These are phyloP conservation scores for Callopanchax toddi DNA, from an alignment of 2,113 vertebrate genomes.

Conservation along the genomic window DNA sequence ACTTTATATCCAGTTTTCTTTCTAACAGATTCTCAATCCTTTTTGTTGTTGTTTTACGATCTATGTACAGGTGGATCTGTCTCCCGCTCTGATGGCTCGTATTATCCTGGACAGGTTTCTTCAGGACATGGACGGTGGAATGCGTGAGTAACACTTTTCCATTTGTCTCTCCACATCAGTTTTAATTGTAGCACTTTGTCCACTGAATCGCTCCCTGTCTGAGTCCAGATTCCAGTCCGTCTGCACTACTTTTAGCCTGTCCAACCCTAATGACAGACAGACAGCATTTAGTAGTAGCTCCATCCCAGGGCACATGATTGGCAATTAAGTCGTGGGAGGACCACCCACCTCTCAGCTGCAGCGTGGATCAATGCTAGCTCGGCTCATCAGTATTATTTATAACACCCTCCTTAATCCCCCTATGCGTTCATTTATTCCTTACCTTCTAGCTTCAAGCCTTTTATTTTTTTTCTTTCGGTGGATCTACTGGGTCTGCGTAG, in stretches of 20 bases:
- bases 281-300: slow-evolving; percentile 74
- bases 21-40: slow-evolving; percentile 32
- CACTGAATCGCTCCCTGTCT: slow-evolving; percentile 54
- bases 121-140: slow-evolving; percentile 82
- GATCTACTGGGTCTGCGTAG: slow-evolving; percentile 27
- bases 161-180: slow-evolving; percentile 52
- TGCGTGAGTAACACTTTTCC: slow-evolving; percentile 83
- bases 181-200: slow-evolving; percentile 73
- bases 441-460: slow-evolving; percentile 24
- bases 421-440: slow-evolving; percentile 45
- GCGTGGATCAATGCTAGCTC: slow-evolving; percentile 79
- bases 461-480: slow-evolving; percentile 2
- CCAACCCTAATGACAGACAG: slow-evolving; percentile 74
- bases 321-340: slow-evolving; percentile 82
- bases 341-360: slow-evolving; percentile 82
- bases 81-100: slow-evolving; percentile 93
- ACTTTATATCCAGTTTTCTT: slow-evolving; percentile 22
- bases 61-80: slow-evolving; percentile 88
- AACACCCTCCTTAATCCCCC: slow-evolving; percentile 60
- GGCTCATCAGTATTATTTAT: slow-evolving; percentile 80
- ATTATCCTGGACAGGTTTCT: slow-evolving; percentile 90
- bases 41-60: slow-evolving; percentile 26
- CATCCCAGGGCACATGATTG: slow-evolving; percentile 80
- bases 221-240: slow-evolving; percentile 39
- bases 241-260: slow-evolving; percentile 56